Percentiles rank a stretch among this genome's conserved stretches.
These are phyloP conservation scores for Brenthis daphne DNA, from an alignment of 2,888 invertebrate genomes.

Conservation along the genomic window DNA sequence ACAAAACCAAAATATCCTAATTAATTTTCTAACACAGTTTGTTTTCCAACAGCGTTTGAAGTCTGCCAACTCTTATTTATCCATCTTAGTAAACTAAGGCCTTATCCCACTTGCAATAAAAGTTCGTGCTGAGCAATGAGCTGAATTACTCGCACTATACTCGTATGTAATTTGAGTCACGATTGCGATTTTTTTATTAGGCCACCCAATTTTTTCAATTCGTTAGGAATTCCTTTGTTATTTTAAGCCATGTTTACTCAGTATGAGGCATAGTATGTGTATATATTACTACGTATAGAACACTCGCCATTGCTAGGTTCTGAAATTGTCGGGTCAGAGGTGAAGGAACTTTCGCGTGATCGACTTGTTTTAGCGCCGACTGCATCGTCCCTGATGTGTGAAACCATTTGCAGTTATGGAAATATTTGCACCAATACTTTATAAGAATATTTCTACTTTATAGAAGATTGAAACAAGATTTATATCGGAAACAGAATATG, in stretches of 20 bases:
- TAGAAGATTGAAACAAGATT: conserved; percentile 8
- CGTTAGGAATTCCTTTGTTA: not conserved
- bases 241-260: conserved; percentile 6
- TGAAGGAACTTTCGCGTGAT: conserved; percentile 74
- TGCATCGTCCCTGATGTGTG: conserved; percentile 63
- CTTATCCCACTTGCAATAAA: no score
- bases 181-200: no score
- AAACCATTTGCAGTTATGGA: conserved; percentile 43
- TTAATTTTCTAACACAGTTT: no score
- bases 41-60: no score
- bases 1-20: no score
- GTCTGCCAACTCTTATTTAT: no score
- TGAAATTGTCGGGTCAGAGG: conserved; percentile 65
- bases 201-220: no score
- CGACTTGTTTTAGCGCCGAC: conserved; percentile 57
- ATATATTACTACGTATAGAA: conserved; percentile 27
- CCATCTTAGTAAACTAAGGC: no score
- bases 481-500: not conserved
- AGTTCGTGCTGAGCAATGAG: no score
- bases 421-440: conserved; percentile 32
- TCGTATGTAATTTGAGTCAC: no score
- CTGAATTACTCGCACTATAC: no score
- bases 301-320: conserved; percentile 27
- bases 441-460: conserved; percentile 9
- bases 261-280: conserved; percentile 12